Base-by-base conservation (phyloP, 2,888 invertebrate species). In the Slavum lentiscoides region DNA sequence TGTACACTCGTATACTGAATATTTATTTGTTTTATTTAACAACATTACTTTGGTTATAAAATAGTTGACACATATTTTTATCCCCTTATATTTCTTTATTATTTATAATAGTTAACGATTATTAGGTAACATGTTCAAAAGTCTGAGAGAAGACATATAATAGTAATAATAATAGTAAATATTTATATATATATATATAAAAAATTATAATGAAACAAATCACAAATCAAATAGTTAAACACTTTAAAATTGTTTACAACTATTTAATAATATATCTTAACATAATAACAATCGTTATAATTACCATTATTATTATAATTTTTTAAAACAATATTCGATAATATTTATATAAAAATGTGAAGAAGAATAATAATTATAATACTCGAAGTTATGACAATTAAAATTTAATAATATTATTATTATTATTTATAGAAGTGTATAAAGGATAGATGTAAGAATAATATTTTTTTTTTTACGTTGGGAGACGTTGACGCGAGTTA, bases 51-150 rank as follows among this genome's bases (percentile, higher is more conserved):
- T 15, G 13, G 49, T 55, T 55, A 55, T 55, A 73, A 21, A 43
- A 43, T 5, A 73, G 19, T 21, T 30, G 23, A 3, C 59, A 23
- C 53, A 6, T n/a, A n/a, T n/a, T 1, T 9, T 61, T 49, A 15
- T 1, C 43, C 55, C n/a, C 23, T 76, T 61, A 76, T 2, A 68
- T 61, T 68, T 77, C 53, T 77, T 77, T 76, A 68, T 77, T 77
- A 62, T 77, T 77, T 77, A 70, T 77, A 77, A 77, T 77, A 77
- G 62, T 62, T 77, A 77, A 77, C 77, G 77, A 70, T 69, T 80
- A 80, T 80, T 64, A 80, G 80, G 80, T 80, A 80, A 80, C 80
- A 80, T 80, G 37, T 70, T 80, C 55, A 72, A 80, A 80, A 80
- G 72, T 80, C 80, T 58, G 80, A 70, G 62, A 80, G 39, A 80